Conservation (phyloP, 1,140 invertebrate species). For the Gryllus bimaculatus region DNA sequence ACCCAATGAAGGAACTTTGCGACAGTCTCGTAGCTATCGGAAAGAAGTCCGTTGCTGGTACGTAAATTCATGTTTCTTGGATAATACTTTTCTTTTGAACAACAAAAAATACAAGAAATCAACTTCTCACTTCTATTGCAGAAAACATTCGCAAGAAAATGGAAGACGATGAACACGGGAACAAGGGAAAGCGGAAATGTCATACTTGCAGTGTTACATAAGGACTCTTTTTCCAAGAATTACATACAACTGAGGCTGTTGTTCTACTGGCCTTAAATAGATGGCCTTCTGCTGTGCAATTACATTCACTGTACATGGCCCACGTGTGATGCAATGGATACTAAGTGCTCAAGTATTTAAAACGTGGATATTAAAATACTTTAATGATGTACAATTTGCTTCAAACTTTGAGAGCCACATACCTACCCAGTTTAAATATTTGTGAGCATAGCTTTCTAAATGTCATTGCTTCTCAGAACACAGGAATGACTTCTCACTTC, state of each 20-base stretch:
- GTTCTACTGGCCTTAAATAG: no score
- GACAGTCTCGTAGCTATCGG: constrained; percentile 54
- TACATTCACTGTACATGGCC: no score
- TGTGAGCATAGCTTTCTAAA: no score
- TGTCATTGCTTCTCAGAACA: no score
- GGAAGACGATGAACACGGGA: constrained; percentile 36
- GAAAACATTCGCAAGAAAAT: constrained; percentile 38
- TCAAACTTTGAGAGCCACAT: no score
- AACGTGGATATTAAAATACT: no score
- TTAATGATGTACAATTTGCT: no score
- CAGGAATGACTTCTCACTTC: no score
- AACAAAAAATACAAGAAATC: not conserved
- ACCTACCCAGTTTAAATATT: no score
- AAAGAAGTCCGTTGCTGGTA: constrained; percentile 50
- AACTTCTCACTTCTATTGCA: constrained; percentile 28
- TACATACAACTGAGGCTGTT: not conserved
- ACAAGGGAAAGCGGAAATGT: constrained; percentile 33
- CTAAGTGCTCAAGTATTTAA: no score
- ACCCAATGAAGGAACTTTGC: constrained; percentile 52
- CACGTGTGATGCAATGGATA: no score
- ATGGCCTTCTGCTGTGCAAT: no score
- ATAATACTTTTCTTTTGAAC: not conserved
- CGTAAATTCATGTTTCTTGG: not conserved
- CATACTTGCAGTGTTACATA: constrained; percentile 34
- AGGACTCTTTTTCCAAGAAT: not conserved